phyloP scores from a whole-genome alignment of 2,113 vertebrate genomes.

The Bostrychus sinensis region DNA sequence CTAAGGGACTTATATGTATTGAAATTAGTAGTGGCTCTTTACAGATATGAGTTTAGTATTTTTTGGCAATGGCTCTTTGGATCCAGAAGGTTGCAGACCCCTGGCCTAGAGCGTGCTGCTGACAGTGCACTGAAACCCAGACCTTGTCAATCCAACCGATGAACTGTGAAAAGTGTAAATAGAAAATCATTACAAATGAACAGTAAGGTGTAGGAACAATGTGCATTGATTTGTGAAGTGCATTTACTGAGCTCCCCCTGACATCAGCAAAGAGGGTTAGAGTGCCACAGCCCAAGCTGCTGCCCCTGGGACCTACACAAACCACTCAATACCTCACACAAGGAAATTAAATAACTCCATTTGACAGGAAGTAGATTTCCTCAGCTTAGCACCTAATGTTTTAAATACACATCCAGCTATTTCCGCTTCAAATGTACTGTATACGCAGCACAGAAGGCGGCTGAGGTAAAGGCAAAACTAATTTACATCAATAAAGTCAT shows the following conservation, averaged over 20 bases:
- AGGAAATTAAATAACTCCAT: conserved; percentile 73
- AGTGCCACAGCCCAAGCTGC: conserved; percentile 45
- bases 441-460: neutral
- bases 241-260: conserved; percentile 10
- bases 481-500: conserved; percentile 1
- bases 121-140: neutral
- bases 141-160: neutral
- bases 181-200: conserved; percentile 15
- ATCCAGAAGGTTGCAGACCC: no score
- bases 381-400: conserved; percentile 52
- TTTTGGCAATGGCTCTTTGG: no score
- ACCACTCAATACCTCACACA: conserved; percentile 64
- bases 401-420: conserved; percentile 19
- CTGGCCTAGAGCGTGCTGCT: no score
- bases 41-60: no score
- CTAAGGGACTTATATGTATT: no score
- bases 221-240: conserved; percentile 9
- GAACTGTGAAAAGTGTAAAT: conserved; percentile 3
- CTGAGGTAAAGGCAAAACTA: conserved; percentile 7
- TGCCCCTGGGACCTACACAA: conserved; percentile 65
- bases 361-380: conserved; percentile 66
- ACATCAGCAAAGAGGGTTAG: conserved; percentile 21
- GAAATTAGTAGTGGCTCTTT: no score
- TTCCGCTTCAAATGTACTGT: neutral
- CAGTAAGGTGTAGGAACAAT: neutral